A percentile compares a stretch with the other conserved stretches of the same genome.
phyloP scores from a whole-genome alignment of 2,888 invertebrate species.

The Drosophila histrio region DNA sequence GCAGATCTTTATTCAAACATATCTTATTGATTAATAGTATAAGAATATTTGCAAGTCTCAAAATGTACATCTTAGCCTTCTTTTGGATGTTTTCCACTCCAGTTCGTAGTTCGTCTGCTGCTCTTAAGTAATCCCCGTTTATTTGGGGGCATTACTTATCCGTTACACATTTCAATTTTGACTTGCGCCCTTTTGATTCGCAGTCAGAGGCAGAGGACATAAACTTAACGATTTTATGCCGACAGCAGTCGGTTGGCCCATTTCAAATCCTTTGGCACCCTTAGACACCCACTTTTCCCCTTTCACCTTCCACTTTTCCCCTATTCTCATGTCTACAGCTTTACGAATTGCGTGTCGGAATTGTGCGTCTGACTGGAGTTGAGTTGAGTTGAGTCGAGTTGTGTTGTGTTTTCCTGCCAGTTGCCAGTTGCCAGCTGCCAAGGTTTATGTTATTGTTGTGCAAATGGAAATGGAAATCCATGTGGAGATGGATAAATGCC shows the following conservation, averaged over 20 bases:
- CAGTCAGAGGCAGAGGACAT: constrained; percentile 41
- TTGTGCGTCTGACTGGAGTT: constrained; percentile 43
- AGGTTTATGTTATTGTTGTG: constrained; percentile 51
- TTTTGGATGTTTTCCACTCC: too few species aligned
- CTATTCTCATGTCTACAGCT: neutral
- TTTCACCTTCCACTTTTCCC: neutral
- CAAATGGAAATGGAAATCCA: constrained; percentile 8
- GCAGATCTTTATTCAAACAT: too few species aligned
- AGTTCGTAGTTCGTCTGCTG: too few species aligned
- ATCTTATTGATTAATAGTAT: too few species aligned
- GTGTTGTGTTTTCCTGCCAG: constrained; percentile 33
- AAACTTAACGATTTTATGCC: constrained; percentile 76
- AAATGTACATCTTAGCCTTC: too few species aligned
- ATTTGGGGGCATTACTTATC: constrained; percentile 35
- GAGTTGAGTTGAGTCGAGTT: constrained; percentile 1
- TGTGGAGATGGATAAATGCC: constrained; percentile 20
- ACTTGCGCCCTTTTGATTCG: constrained; percentile 17
- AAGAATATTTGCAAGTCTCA: too few species aligned
- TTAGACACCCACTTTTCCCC: neutral
- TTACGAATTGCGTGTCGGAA: constrained; percentile 59
- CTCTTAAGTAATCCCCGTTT: constrained; percentile 13
- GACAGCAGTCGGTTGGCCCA: constrained; percentile 49
- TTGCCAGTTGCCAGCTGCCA: constrained; percentile 48
- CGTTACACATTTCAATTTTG: constrained; percentile 46
- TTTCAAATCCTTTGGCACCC: constrained; percentile 68